phyloP scores from a whole-genome alignment of 2,888 invertebrate genomes.

The Dromius quadrimaculatus region DNA sequence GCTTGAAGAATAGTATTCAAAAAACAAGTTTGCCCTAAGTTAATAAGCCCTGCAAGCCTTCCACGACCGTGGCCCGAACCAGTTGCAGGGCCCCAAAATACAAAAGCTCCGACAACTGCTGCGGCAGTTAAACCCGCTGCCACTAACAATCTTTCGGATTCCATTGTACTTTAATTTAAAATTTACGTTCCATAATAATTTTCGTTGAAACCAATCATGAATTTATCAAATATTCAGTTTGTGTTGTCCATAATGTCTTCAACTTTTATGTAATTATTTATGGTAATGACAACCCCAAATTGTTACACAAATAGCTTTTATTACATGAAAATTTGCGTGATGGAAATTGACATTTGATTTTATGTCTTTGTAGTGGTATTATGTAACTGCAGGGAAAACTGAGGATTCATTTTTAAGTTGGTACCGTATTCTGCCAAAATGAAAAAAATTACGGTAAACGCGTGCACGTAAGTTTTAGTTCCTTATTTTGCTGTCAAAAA shows the following conservation, averaged over 20 bases:
- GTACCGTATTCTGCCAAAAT: not conserved
- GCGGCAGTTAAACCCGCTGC: conserved; percentile 85
- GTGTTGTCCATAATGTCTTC: not conserved
- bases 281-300: conserved; percentile 6
- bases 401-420: conserved; percentile 9
- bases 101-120: conserved; percentile 85
- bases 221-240: not conserved
- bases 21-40: conserved; percentile 94
- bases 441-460: no score
- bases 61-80: conserved; percentile 72
- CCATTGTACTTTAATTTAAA: conserved; percentile 67
- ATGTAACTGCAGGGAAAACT: not conserved
- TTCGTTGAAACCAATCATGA: not conserved
- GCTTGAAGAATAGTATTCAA: conserved; percentile 92
- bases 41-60: conserved; percentile 86
- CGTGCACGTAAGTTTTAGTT: no score
- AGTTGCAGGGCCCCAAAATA: conserved; percentile 82
- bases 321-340: conserved; percentile 7
- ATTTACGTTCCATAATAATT: not conserved
- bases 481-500: no score
- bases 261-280: conserved; percentile 9
- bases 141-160: conserved; percentile 81
- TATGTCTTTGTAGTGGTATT: conserved; percentile 16
- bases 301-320: conserved; percentile 12
- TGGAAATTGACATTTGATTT: conserved; percentile 14